Percentiles rank a stretch among this genome's conserved stretches.
Evolutionary conservation across 2,113 vertebrate genomes (phyloP).

Genomic region (Gambusia affinis): DNA sequence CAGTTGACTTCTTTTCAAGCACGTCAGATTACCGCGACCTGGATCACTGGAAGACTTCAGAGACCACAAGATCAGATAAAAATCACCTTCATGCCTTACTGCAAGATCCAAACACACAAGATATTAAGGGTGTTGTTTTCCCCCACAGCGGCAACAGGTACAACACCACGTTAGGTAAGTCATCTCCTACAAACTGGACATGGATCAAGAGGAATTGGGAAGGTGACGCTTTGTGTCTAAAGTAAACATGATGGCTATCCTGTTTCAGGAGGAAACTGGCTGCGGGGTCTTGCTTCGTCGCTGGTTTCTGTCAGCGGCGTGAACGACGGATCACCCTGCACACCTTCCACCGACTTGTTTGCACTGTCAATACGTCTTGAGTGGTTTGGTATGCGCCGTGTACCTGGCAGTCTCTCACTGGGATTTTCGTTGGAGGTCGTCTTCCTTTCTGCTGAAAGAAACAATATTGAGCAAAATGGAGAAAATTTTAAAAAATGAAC

Average conservation of each 20-base stretch:
- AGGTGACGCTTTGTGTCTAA: conserved; percentile 55
- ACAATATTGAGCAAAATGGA: conserved; percentile 5
- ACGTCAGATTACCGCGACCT: neutral
- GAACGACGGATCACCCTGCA: conserved; percentile 19
- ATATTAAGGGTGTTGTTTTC: conserved; percentile 49
- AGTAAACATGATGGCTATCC: conserved; percentile 56
- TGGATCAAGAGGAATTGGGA: conserved; percentile 19
- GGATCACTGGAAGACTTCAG: neutral
- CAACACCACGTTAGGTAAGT: neutral
- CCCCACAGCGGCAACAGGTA: neutral
- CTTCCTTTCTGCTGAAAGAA: conserved; percentile 48
- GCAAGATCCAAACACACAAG: conserved; percentile 24
- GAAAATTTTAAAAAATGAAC: neutral
- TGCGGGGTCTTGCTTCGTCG: conserved; percentile 34
- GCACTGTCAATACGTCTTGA: conserved; percentile 65
- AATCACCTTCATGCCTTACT: conserved; percentile 15
- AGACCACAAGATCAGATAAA: conserved; percentile 24
- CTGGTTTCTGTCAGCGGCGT: conserved; percentile 31
- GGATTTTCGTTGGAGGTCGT: conserved; percentile 20
- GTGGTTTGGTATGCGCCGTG: neutral
- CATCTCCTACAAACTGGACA: neutral
- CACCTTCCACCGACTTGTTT: conserved; percentile 70
- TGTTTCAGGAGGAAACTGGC: neutral
- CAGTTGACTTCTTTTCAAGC: neutral
- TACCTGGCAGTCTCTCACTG: conserved; percentile 51